Evolutionary conservation across 2,888 invertebrate genomes (phyloP), one percentile per base, ranked within the genome.

Genomic region (Acrobasis consociella): DNA sequence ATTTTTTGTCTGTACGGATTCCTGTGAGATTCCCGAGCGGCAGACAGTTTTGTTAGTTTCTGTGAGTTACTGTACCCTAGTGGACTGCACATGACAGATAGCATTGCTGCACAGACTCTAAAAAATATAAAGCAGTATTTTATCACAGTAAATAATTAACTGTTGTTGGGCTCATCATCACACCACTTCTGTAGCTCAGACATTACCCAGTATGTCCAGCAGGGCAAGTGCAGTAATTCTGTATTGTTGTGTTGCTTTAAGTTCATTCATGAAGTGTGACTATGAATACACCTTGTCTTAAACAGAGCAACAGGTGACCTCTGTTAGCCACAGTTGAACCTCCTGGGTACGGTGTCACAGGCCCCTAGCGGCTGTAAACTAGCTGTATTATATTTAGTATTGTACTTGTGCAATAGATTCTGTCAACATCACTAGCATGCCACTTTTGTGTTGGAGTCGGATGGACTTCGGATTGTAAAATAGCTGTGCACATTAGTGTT

Each of bases 401-500:
- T 58, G 49, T 49, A 49, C 37, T 31, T 59, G 16, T 38, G 59
- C 50, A 50, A 50, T 59, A 38, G 31, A 38, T 38, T 37, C 38
- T 50, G n/a, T 17, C 15, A 49, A 11, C 16, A 16, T 31, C 37
- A 37, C 38, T 38, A 49, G 16, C 38, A n/a, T 31, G 50, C 15
- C 38, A 60, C 60, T 16, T 50, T 37, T 49, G 50, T 58, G 11
- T n/a, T 37, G 5, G 15, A 2, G 39, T 50, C 17, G 15, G 11
- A 55, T 46, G 8, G n/a, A 10, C 42, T 73, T 81, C 78, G 75
- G 77, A 79, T 83, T 87, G 86, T 86, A 79, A 85, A 86, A 87
- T 87, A 86, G 86, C 83, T 85, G 83, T 82, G 78, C 84, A 86
- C 80, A 77, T 82, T 81, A 77, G 78, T 72, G 72, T 80, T 71